Evolutionary conservation across 2,888 invertebrate genomes (phyloP), one percentile per base, ranked within the genome.

Genomic region (Drepanosiphum platanoidis): DNA sequence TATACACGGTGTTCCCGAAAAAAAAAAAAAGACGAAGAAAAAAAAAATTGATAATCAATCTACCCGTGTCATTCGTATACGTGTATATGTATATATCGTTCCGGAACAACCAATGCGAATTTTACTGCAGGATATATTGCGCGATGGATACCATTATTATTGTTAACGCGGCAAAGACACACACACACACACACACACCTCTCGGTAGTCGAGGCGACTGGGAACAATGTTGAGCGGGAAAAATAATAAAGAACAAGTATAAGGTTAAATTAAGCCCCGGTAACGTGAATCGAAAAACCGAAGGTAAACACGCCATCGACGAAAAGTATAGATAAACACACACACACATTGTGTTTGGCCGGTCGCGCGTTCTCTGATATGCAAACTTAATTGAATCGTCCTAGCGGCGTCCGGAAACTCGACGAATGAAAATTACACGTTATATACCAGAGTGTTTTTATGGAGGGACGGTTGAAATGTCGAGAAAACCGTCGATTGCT

Each of bases 51-150:
- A 74, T 64, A 74, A 74, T 72, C 75, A 52, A 75, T 84, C 75
- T 27, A 66, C 15, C 74, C 75, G 75, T 75, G 46, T 75, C 75
- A 30, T 75, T 75, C 30, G 75, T 68, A n/a, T n/a, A n/a, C n/a
- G n/a, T n/a, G n/a, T n/a, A n/a, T n/a, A n/a, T n/a, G n/a, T n/a
- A n/a, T n/a, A n/a, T n/a, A 77, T 39, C 71, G 81, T 81, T 58
- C 58, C 70, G 81, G 71, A 71, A 68, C 68, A 64, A 64, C 70
- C 70, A 18, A 30, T 18, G 58, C 70, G 58, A 81, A 81, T 81
- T 39, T 22, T 39, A 30, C n/a, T n/a, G n/a, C 58, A 7, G 30
- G 52, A 61, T 78, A 68, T 30, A n/a, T n/a, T n/a, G n/a, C 52
- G 22, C 64, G 68, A 68, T n/a, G 22, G 22, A 71, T 71, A 71